phyloP scores from a whole-genome alignment of 2,888 invertebrate species.

The Lymantria monacha region DNA sequence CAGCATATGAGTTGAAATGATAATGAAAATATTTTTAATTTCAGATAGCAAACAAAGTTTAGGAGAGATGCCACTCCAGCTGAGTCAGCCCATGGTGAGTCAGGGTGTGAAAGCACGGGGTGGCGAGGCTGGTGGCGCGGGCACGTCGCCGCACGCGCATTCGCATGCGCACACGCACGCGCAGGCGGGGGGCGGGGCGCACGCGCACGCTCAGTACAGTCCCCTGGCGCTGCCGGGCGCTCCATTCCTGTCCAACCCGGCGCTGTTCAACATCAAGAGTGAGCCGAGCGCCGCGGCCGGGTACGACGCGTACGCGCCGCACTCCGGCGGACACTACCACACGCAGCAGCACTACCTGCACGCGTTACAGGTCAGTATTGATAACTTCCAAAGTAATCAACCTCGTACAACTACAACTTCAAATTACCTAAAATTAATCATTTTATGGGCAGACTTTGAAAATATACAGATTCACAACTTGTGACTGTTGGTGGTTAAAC shows the following conservation, averaged over 20 bases:
- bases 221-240: constrained; percentile 46
- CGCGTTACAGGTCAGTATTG: constrained; percentile 66
- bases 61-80: constrained; percentile 70
- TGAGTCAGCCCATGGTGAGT: constrained; percentile 50
- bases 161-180: constrained; percentile 65
- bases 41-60: constrained; percentile 69
- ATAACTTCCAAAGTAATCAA: too few relatives aligned
- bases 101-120: constrained; percentile 29
- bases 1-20: too few relatives aligned
- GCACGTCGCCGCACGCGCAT: constrained; percentile 52
- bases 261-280: constrained; percentile 75
- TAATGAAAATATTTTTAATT: constrained; percentile 3
- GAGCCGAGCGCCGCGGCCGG: constrained; percentile 58
- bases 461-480: too few relatives aligned
- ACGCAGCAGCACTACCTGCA: constrained; percentile 82
- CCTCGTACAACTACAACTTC: too few relatives aligned
- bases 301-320: constrained; percentile 57
- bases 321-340: constrained; percentile 59
- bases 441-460: too few relatives aligned
- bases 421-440: too few relatives aligned
- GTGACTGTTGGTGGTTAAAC: too few relatives aligned
- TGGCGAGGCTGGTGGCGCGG: constrained; percentile 69
- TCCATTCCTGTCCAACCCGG: constrained; percentile 55
- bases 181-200: background rate
- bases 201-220: constrained; percentile 34